These are phyloP conservation scores for Antedon mediterranea DNA, from an alignment of 53 echinoderm and acorn worm species.

Conservation along the genomic window DNA sequence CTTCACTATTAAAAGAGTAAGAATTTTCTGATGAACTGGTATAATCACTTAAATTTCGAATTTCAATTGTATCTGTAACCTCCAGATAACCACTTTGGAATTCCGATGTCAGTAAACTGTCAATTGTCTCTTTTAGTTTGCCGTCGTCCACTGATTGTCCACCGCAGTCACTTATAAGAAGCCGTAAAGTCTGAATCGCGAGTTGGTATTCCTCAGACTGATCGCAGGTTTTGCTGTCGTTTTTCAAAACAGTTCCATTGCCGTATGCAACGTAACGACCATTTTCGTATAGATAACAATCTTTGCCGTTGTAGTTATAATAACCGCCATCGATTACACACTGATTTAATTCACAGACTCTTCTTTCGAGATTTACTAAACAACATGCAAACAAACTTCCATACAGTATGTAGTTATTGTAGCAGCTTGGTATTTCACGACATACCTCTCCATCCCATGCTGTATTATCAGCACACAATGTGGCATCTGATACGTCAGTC, in stretches of 20 bases:
- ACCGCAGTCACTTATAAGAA: background rate
- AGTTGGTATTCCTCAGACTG: background rate
- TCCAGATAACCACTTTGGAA: background rate
- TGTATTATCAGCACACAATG: background rate
- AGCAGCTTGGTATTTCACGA: background rate
- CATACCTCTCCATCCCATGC: background rate
- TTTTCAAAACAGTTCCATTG: background rate
- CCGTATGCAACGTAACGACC: background rate
- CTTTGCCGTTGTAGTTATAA: background rate
- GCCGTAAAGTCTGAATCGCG: background rate
- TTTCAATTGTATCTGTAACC: background rate
- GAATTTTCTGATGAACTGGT: no score
- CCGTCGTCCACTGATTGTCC: background rate
- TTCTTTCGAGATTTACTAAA: background rate
- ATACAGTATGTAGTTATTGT: background rate
- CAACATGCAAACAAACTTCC: background rate
- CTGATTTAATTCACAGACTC: background rate
- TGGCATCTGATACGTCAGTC: background rate
- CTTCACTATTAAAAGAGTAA: background rate
- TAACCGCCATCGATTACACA: background rate
- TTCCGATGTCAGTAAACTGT: background rate
- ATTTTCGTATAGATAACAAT: background rate
- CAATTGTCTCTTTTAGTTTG: background rate
- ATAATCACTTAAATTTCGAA: background rate
- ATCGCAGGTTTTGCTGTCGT: background rate